Conservation (phyloP, 2,113 vertebrate genomes). For the Gulo gulo region DNA sequence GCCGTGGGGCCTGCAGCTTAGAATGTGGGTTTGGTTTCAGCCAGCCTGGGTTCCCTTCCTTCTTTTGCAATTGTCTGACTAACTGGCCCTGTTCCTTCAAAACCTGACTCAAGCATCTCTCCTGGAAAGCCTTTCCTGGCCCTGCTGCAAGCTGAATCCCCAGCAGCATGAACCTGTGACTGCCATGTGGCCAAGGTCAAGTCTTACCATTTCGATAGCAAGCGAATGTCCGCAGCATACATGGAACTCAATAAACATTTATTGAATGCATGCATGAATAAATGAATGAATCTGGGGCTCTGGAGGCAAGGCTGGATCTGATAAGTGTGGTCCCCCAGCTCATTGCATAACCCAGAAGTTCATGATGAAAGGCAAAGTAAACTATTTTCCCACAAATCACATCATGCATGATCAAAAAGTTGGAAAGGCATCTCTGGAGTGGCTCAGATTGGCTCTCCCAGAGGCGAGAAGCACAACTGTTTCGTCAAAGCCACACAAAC, state of each 20-base stretch:
- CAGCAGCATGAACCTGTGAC: background rate
- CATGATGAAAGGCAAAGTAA: slow-evolving; percentile 13
- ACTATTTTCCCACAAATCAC: slow-evolving; percentile 25
- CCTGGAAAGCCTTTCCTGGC: background rate
- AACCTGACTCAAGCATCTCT: background rate
- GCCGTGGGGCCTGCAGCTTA: background rate
- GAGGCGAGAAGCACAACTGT: background rate
- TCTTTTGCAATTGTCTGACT: background rate
- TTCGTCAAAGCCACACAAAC: slow-evolving; percentile 44
- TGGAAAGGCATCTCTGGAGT: slow-evolving; percentile 59
- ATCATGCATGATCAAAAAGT: background rate
- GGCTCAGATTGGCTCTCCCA: slow-evolving; percentile 28
- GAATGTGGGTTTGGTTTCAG: background rate
- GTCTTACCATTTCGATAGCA: background rate
- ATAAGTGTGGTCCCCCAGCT: background rate
- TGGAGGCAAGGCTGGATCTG: background rate
- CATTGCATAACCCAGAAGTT: background rate
- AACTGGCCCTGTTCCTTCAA: background rate
- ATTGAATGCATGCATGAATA: background rate
- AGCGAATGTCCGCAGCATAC: background rate
- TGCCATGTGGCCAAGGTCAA: background rate
- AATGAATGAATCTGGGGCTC: background rate
- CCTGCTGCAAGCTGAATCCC: background rate
- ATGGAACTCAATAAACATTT: background rate
- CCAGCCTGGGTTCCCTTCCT: background rate